Evolutionary conservation across 1,140 invertebrate species (phyloP).

Genomic region (Ptiloglossa arizonensis): DNA sequence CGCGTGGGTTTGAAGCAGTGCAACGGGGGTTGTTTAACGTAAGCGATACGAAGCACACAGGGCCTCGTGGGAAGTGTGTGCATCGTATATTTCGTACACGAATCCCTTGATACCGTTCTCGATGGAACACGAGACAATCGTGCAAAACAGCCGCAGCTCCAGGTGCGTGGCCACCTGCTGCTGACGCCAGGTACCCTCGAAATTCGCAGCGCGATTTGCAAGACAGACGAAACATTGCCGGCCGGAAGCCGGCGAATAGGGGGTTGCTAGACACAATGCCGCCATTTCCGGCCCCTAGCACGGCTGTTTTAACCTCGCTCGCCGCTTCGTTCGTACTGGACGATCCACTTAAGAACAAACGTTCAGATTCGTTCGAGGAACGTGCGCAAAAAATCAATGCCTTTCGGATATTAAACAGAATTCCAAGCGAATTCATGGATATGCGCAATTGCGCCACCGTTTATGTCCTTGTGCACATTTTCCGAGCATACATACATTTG

Average conservation of each 20-base stretch:
- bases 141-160: slow-evolving; percentile 49
- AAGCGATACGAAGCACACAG: background rate
- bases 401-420: slow-evolving; percentile 28
- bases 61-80: background rate
- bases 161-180: slow-evolving; percentile 77
- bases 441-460: too few relatives aligned
- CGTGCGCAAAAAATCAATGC: slow-evolving; percentile 1
- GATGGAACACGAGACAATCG: slow-evolving; percentile 54
- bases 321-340: background rate
- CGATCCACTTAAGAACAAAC: background rate
- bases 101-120: slow-evolving; percentile 31
- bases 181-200: slow-evolving; percentile 55
- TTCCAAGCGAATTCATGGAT: too few relatives aligned
- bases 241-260: slow-evolving; percentile 64
- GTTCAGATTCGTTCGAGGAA: slow-evolving; percentile 26
- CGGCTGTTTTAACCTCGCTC: slow-evolving; percentile 57
- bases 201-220: slow-evolving; percentile 69
- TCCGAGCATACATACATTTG: too few relatives aligned
- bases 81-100: slow-evolving; percentile 12
- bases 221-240: slow-evolving; percentile 74
- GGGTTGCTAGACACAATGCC: slow-evolving; percentile 72
- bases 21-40: slow-evolving; percentile 5
- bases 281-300: slow-evolving; percentile 69
- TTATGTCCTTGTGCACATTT: too few relatives aligned
- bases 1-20: background rate